Base-by-base conservation (phyloP, 2,888 invertebrate species). In the Sesia bembeciformis region DNA sequence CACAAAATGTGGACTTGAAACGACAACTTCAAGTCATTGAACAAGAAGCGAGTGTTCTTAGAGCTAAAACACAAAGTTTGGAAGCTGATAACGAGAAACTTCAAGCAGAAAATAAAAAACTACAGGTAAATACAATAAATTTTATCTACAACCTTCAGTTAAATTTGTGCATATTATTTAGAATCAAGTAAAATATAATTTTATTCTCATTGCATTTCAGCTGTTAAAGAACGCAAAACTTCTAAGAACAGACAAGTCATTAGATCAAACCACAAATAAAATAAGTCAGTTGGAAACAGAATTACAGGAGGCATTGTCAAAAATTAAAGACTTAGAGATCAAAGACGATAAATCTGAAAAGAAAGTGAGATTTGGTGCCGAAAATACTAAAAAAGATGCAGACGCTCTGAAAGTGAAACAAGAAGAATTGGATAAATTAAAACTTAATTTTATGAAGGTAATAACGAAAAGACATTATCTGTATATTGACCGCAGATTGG, bases 51-150 rank as follows among this genome's bases (percentile, higher is more conserved):
- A 88, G 88, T 54, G 91, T 94, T 53, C 81, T 95, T 53, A 87
- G 94, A 61, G 87, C 91, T 40, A 95, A 94, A 80, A 91, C 93
- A 23, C 92, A 93, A 69, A 90, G 88, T 41, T 77, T 96, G 39
- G 95, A 96, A 81, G 82, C 82, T 42, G 95, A 96, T 70, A 95
- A 95, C 70, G 95, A 96, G 61, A 94, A 93, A 76, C 73, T 96
- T 53, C 84, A 88, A 56, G 89, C 91, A 52, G 95, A 96, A 78
- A 95, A 95, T 69, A 94, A 94, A 66, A 92, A 92, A 58, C 73
- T 95, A 64, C 92, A 93, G 74, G 90, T 90, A 76, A 49, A 23
- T 23, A 23, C 23, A 4, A 8, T 5, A 8, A 46, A n/a, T 4
- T 46, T 46, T 5, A 7, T 8, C n/a, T n/a, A 5, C 3, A 8